These are phyloP conservation scores for Apus apus DNA, from an alignment of 2,113 vertebrate species.

Conservation along the genomic window DNA sequence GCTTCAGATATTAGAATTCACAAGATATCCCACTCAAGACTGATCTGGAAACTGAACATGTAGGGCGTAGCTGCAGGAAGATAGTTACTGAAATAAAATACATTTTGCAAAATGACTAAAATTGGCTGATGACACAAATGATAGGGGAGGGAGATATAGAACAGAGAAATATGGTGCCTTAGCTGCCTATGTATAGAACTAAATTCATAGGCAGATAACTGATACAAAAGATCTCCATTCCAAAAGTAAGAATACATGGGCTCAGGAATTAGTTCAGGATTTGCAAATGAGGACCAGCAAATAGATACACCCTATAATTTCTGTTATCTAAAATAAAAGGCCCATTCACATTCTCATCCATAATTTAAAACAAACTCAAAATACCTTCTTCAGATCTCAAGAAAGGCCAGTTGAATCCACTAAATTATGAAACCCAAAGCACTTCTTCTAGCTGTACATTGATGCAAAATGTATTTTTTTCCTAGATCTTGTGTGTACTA, in stretches of 20 bases:
- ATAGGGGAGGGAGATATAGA: neutral
- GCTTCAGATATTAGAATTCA: conserved; percentile 47
- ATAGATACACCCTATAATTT: neutral
- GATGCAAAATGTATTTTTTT: neutral
- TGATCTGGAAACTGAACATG: neutral
- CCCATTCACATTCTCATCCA: neutral
- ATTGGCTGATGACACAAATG: neutral
- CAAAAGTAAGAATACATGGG: neutral
- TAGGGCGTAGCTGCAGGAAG: neutral
- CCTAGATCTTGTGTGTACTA: neutral
- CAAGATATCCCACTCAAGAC: neutral
- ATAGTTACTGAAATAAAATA: conserved; percentile 21
- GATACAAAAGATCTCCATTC: neutral
- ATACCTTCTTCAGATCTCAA: neutral
- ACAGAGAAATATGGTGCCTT: neutral
- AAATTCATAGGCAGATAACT: neutral
- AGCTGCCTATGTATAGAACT: too few species aligned
- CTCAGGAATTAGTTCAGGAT: neutral
- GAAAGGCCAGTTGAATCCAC: neutral
- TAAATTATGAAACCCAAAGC: neutral
- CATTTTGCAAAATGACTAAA: neutral
- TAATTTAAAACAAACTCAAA: neutral
- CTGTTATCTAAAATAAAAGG: neutral
- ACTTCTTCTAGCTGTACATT: neutral
- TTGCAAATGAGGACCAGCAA: neutral